Percentiles rank a stretch among this genome's conserved stretches.
phyloP scores from a whole-genome alignment of 2,888 invertebrate genomes.

The Hoplodrina blanda region DNA sequence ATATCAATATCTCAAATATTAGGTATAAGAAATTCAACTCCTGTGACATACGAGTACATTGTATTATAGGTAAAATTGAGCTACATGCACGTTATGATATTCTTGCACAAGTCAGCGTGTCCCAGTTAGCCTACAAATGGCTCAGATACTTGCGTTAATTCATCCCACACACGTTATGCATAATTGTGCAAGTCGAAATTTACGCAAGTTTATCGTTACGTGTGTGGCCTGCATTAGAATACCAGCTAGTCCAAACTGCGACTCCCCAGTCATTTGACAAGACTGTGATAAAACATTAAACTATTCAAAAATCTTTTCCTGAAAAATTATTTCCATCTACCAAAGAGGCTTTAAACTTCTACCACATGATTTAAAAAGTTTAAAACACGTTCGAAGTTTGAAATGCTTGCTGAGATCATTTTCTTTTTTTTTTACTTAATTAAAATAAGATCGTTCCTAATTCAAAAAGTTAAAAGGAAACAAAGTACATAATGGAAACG shows the following conservation, averaged over 20 bases:
- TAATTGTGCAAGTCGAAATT: too few relatives aligned
- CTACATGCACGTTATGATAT: background rate
- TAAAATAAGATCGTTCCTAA: background rate
- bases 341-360: background rate
- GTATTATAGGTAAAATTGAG: background rate
- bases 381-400: slow-evolving; percentile 12
- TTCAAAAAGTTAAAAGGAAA: background rate
- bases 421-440: background rate
- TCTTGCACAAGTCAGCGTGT: too few relatives aligned
- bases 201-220: background rate
- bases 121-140: too few relatives aligned
- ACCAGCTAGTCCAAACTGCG: background rate
- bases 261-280: slow-evolving; percentile 4
- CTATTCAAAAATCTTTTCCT: slow-evolving; percentile 6
- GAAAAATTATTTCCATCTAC: background rate
- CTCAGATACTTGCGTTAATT: too few relatives aligned
- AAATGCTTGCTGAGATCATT: background rate
- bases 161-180: too few relatives aligned
- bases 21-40: slow-evolving; percentile 3
- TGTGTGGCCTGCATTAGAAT: background rate
- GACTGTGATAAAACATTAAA: background rate
- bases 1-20: slow-evolving; percentile 23
- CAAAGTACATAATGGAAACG: background rate
- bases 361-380: slow-evolving; percentile 5
- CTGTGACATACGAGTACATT: background rate